Percentiles rank a stretch among this genome's conserved stretches.
These are phyloP conservation scores for Ommatoiulus sabulosus DNA, from an alignment of 2,888 invertebrate species.

Conservation along the genomic window DNA sequence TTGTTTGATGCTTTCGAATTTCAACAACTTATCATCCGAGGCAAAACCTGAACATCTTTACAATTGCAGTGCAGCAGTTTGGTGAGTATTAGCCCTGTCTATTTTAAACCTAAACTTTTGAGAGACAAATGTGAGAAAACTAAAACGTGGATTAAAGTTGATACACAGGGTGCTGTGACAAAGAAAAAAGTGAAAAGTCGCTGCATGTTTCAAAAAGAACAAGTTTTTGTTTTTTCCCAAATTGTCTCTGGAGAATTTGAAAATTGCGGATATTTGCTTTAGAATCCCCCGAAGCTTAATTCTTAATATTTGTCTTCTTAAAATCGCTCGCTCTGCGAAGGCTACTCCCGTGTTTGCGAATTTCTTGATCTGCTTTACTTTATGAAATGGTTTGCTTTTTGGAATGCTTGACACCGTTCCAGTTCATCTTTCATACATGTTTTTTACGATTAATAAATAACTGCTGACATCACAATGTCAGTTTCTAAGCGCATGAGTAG, in stretches of 20 bases:
- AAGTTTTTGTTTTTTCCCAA: no score
- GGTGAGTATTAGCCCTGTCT: no score
- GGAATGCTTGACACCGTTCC: not conserved
- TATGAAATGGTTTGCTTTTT: not conserved
- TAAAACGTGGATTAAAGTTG: no score
- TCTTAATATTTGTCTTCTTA: not conserved
- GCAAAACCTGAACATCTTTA: no score
- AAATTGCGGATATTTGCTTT: not conserved
- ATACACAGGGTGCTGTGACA: no score
- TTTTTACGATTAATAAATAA: not conserved
- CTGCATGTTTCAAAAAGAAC: no score
- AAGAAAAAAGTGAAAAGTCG: no score
- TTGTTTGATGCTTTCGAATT: no score
- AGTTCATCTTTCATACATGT: not conserved
- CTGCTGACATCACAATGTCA: not conserved
- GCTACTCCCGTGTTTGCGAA: not conserved
- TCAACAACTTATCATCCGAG: no score
- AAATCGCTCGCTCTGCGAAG: not conserved
- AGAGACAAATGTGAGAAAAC: no score
- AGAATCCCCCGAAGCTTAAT: not conserved
- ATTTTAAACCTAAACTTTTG: no score
- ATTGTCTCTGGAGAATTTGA: not conserved
- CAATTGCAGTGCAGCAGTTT: no score
- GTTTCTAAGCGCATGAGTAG: not conserved
- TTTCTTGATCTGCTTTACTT: not conserved